Percentiles rank a stretch among this genome's conserved stretches.
Conservation (phyloP, 1,140 invertebrate genomes). For the Papilio dardanus region DNA sequence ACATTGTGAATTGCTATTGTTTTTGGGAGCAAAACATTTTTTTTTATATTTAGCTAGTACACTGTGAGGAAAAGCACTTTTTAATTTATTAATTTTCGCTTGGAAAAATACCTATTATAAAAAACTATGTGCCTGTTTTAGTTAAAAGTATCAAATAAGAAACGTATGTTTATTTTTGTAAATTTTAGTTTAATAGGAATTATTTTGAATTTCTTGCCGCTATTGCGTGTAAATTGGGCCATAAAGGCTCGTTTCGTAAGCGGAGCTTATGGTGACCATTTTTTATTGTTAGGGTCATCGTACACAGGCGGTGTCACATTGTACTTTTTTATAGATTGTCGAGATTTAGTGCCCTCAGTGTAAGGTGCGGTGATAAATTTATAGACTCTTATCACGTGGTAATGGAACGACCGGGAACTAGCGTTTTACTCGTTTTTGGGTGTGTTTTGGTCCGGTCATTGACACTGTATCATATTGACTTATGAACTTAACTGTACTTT, state of each 20-base stretch:
- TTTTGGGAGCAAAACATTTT: no score
- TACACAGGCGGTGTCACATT: slow-evolving; percentile 62
- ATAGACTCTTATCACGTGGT: slow-evolving; percentile 70
- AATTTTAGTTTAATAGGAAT: no score
- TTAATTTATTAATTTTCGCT: no score
- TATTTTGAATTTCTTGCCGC: slow-evolving; percentile 25
- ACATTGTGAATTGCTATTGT: no score
- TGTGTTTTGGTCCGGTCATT: slow-evolving; percentile 44
- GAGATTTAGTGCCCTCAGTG: slow-evolving; percentile 65
- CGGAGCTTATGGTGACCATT: slow-evolving; percentile 59
- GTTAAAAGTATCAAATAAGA: no score
- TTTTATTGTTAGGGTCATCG: slow-evolving; percentile 72
- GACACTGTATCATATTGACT: slow-evolving; percentile 31
- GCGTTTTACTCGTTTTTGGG: slow-evolving; percentile 40
- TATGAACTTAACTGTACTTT: slow-evolving; percentile 30
- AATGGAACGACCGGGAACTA: slow-evolving; percentile 52
- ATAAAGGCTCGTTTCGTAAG: slow-evolving; percentile 54
- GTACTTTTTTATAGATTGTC: slow-evolving; percentile 66
- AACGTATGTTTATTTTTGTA: no score
- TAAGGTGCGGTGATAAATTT: slow-evolving; percentile 73
- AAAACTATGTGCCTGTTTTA: no score
- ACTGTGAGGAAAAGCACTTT: no score
- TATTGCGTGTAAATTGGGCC: slow-evolving; percentile 40
- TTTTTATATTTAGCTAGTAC: no score
- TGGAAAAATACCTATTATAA: no score